Evolutionary conservation across 2,888 invertebrate genomes (phyloP), one percentile per base, ranked within the genome.

Genomic region (Anaspis maculata): DNA sequence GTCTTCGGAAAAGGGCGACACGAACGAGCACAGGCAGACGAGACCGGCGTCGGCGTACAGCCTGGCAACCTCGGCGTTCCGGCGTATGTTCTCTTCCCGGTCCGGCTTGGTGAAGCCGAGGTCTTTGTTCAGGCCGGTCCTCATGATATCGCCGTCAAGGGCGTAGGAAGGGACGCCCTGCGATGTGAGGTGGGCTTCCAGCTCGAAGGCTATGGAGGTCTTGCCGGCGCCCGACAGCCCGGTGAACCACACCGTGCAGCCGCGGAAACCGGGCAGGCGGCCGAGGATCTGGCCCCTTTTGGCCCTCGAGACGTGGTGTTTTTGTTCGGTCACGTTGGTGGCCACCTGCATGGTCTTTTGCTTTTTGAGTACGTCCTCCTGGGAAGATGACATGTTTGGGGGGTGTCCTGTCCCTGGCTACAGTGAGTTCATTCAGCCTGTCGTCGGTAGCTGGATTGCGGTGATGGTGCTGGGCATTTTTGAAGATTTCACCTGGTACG

Each of bases 21-120:
- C 97, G 64, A 98, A 98, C 63, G 94, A 92, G 65, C 96, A 95
- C 23, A 98, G 74, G 44, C 91, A 85, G 10, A 98, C 83, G 30
- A 95, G 90, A 0, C 98, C 97, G 42, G 92, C 90, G 66, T 98
- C 98, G 1, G 98, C 96, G 64, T 98, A 96, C 9, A 98, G 70
- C 65, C 91, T 95, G 6, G 95, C 91, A 1, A 98, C 96, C 66
- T 98, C 97, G 0, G 95, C 90, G 1, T 97, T 95, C 45, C 98
- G 73, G 12, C 98, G 73, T 51, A 98, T 97, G 62, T 98, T 98
- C 67, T 99, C 98, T 57, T 92, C 90, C 1, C 98, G 75, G 56
- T 97, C 97, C 50, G 89, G 83, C 37, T 88, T 88, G 10, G 79
- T 81, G 67, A 98, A 98, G 19, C 95, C 89, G 3, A 98, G 74